Conservation (phyloP, 1,140 invertebrate species). For the Bathynomus jamesi region DNA sequence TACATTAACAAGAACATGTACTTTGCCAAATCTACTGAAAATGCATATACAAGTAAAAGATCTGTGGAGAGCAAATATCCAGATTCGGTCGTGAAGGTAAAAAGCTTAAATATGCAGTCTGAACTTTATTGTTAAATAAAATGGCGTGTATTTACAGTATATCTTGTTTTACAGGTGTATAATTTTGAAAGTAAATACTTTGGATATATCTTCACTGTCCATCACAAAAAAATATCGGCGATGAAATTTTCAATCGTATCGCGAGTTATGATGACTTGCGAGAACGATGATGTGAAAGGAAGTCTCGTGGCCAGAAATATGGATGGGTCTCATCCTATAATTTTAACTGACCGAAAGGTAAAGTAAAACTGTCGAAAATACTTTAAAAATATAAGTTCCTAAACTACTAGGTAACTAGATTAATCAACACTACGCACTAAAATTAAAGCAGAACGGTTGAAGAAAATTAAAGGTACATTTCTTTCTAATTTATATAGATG, state of each 20-base stretch:
- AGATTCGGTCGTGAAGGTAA: too few relatives aligned
- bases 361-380: background rate
- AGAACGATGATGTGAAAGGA: background rate
- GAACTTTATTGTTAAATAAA: too few relatives aligned
- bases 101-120: too few relatives aligned
- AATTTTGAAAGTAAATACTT: background rate
- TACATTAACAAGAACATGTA: background rate
- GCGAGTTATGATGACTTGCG: background rate
- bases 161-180: background rate
- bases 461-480: background rate
- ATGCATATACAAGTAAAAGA: too few relatives aligned
- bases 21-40: background rate
- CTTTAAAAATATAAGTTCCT: background rate
- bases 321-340: background rate
- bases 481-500: background rate
- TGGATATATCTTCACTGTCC: background rate
- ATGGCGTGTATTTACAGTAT: too few relatives aligned
- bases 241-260: background rate
- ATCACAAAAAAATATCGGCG: background rate
- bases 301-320: background rate
- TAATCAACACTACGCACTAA: background rate
- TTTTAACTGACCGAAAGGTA: background rate
- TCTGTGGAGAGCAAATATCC: too few relatives aligned
- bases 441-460: background rate
- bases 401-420: too few relatives aligned